phyloP scores from a whole-genome alignment of 2,113 vertebrate species.

The Conger conger region DNA sequence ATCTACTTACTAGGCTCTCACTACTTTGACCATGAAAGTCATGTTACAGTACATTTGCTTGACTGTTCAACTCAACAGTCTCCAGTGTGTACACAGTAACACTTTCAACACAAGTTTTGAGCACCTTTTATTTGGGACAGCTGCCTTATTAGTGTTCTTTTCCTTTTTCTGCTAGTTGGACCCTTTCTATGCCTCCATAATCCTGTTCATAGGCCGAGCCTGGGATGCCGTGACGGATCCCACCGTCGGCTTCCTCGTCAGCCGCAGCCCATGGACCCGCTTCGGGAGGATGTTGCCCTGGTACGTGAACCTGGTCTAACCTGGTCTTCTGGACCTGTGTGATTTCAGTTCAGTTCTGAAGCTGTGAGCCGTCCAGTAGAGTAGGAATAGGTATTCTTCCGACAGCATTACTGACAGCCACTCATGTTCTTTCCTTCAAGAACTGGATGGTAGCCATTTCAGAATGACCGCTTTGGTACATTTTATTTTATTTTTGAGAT shows the following conservation, averaged over 20 bases:
- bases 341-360: background rate
- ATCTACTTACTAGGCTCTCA: background rate
- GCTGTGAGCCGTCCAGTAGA: no score
- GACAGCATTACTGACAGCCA: no score
- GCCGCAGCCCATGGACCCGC: conserved; percentile 84
- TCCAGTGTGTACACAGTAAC: background rate
- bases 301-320: conserved; percentile 62
- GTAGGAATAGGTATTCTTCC: no score
- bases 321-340: background rate
- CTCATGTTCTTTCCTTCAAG: background rate
- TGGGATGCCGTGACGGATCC: conserved; percentile 96
- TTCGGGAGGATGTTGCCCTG: conserved; percentile 92
- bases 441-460: background rate
- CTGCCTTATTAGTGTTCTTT: background rate
- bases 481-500: background rate
- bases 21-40: background rate
- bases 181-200: conserved; percentile 90
- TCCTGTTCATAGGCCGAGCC: conserved; percentile 87
- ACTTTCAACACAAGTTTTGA: background rate
- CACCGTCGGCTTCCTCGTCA: conserved; percentile 90
- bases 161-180: conserved; percentile 68
- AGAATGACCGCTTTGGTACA: background rate
- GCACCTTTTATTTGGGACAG: background rate
- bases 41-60: background rate
- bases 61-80: background rate